phyloP scores from a whole-genome alignment of 2,888 invertebrate genomes.

The Papilio protenor region DNA sequence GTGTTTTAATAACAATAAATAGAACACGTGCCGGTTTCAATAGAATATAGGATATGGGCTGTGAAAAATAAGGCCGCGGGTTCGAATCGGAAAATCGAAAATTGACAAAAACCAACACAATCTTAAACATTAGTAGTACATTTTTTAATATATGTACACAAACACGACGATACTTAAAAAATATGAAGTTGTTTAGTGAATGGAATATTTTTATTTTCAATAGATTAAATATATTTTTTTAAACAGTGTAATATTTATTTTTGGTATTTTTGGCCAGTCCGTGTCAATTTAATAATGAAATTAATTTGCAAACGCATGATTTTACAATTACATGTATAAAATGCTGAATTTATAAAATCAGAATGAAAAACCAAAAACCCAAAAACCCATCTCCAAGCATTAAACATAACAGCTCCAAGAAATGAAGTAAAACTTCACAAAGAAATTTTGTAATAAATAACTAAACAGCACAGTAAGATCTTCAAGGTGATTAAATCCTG shows the following conservation, averaged over 20 bases:
- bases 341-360: neutral
- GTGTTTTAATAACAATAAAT: conserved; percentile 15
- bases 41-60: neutral
- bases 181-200: too few relatives aligned
- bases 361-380: neutral
- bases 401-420: neutral
- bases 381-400: too few relatives aligned
- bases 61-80: neutral
- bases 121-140: neutral
- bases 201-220: too few relatives aligned
- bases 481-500: conserved; percentile 29
- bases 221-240: too few relatives aligned
- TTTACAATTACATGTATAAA: neutral
- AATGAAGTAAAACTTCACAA: neutral
- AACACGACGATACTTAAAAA: too few relatives aligned
- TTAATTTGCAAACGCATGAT: too few relatives aligned
- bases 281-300: too few relatives aligned
- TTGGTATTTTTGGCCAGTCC: too few relatives aligned
- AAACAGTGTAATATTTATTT: too few relatives aligned
- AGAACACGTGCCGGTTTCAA: neutral
- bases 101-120: neutral
- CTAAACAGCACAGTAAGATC: neutral
- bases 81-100: neutral
- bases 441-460: conserved; percentile 4
- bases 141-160: too few relatives aligned